These are phyloP conservation scores for Tetheella fluctuosa DNA, from an alignment of 2,888 invertebrate species.

Conservation along the genomic window DNA sequence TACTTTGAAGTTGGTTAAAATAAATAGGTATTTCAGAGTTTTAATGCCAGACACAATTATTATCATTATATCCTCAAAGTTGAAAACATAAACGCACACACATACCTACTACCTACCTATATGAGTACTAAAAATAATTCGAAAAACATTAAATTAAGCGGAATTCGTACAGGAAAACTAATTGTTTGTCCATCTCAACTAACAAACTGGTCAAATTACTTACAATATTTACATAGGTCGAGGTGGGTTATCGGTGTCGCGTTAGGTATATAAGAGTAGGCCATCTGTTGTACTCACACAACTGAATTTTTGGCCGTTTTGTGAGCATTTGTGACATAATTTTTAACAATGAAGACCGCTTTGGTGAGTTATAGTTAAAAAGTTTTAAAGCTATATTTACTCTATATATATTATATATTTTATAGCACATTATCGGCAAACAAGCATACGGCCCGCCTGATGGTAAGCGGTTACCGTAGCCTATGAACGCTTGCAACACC, in stretches of 20 bases:
- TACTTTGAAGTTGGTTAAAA: too few relatives aligned
- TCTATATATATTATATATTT: too few relatives aligned
- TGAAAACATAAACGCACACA: too few relatives aligned
- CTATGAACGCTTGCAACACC: too few relatives aligned
- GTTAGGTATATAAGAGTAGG: constrained; percentile 40
- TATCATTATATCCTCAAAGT: too few relatives aligned
- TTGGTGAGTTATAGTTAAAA: constrained; percentile 43
- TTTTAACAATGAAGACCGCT: constrained; percentile 48
- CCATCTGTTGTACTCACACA: constrained; percentile 23
- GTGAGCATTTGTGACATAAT: constrained; percentile 27
- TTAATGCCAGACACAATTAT: too few relatives aligned
- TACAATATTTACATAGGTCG: constrained; percentile 46
- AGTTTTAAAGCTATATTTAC: neutral
- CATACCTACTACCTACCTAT: neutral
- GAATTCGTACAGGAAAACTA: constrained; percentile 50
- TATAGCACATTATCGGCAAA: too few relatives aligned
- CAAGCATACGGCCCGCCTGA: too few relatives aligned
- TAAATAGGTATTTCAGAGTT: too few relatives aligned
- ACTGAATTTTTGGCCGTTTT: constrained; percentile 15
- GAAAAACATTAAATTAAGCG: constrained; percentile 26
- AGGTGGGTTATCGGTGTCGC: constrained; percentile 28
- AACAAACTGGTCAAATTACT: constrained; percentile 19
- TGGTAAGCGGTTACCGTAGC: too few relatives aligned
- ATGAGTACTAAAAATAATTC: constrained; percentile 12
- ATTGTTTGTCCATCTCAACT: constrained; percentile 21